Evolutionary conservation across 2,113 vertebrate species (phyloP), one percentile per base, ranked within the genome.

Genomic region (Burhinus bistriatus): DNA sequence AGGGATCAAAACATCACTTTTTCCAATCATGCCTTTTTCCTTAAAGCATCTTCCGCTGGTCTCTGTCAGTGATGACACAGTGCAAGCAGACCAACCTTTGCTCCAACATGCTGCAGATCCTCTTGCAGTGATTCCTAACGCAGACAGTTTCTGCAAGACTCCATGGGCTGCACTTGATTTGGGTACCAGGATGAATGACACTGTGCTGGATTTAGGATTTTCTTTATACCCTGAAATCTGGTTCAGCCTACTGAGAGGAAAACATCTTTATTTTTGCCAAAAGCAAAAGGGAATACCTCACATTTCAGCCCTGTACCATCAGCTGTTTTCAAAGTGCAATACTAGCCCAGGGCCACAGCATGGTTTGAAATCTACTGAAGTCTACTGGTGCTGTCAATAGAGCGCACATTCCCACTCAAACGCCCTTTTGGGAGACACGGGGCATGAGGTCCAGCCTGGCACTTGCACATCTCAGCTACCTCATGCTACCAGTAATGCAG

Each of bases 351-450:
- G 59, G 49, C 9, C 15, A 34, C 34, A 44, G 29, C 9, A 7
- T 2, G 3, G 15, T 57, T 72, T 8, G 13, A 80, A 83, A 77
- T 34, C 15, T 47, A n/a, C 11, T 19, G 4, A 26, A 72, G 29
- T 9, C 9, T 9, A 14, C 0, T 1, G 0, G 0, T 61, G 78
- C 71, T 45, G 12, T 22, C 45, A 47, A 9, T 21, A 62, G 51
- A 55, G 16, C 25, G 40, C 4, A 2, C 0, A 0, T 26, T 82
- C 19, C 36, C 9, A 0, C 23, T 19, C 26, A 64, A 45, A 64
- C 6, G 3, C 3, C 18, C 5, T 76, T 79, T 55, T 25, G 13
- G 29, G 47, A n/a, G 11, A 30, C 47, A 45, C 0, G 2, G 2
- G 32, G 7, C 8, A 6, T 26, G 19, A 68, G 16, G 8, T 62